These are phyloP conservation scores for Microchirus variegatus DNA, from an alignment of 2,797 vertebrate genomes.

Conservation along the genomic window DNA sequence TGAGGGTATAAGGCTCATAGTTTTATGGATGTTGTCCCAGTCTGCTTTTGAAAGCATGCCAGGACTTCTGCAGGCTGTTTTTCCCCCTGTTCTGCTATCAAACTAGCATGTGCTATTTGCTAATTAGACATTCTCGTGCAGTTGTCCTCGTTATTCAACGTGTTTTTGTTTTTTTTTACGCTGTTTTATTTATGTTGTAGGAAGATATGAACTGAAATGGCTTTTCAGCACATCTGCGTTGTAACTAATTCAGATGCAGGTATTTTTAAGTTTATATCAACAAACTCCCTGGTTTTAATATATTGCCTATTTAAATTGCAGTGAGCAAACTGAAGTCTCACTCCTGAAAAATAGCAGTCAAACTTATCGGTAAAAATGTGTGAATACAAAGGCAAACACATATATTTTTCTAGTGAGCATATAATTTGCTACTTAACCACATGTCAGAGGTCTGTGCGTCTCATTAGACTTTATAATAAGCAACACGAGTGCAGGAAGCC, in stretches of 20 bases:
- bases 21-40: too few species aligned
- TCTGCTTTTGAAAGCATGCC: too few species aligned
- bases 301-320: too few species aligned
- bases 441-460: slow-evolving; percentile 10
- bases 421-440: slow-evolving; percentile 14
- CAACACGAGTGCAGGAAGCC: not conserved
- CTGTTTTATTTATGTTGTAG: not conserved
- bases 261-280: not conserved
- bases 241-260: not conserved
- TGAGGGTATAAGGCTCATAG: too few species aligned
- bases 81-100: too few species aligned
- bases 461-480: slow-evolving; percentile 13
- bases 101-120: too few species aligned
- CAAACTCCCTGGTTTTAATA: too few species aligned
- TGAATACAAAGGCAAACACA: slow-evolving; percentile 4
- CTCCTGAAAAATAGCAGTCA: not conserved
- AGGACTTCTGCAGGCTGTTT: too few species aligned
- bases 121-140: not conserved
- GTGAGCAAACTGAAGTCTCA: not conserved
- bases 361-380: not conserved
- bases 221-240: not conserved
- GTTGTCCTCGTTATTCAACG: not conserved
- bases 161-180: not conserved
- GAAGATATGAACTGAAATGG: not conserved
- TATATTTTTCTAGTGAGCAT: slow-evolving; percentile 6